Conservation (phyloP, 2,113 vertebrate species). For the Hippolais icterina region DNA sequence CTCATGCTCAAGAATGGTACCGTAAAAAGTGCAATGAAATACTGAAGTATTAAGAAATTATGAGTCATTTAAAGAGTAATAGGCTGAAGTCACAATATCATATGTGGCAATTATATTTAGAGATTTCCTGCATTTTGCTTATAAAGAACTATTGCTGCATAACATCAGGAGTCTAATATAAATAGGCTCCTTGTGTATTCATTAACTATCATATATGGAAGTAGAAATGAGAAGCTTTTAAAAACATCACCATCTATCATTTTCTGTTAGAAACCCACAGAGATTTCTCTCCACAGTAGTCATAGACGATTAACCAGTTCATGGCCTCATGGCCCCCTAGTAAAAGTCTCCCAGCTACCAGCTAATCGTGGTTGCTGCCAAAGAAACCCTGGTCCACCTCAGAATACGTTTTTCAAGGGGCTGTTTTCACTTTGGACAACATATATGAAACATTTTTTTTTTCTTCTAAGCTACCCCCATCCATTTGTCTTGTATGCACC, state of each 20-base stretch:
- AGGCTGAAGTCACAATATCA: neutral
- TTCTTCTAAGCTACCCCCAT: neutral
- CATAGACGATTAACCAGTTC: neutral
- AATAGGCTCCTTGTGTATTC: neutral
- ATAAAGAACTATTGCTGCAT: neutral
- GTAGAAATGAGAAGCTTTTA: neutral
- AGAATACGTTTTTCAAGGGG: neutral
- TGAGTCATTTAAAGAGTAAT: neutral
- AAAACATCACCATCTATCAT: neutral
- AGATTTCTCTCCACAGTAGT: neutral
- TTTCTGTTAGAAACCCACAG: neutral
- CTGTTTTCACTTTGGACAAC: neutral
- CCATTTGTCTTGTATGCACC: neutral
- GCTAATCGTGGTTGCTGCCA: neutral
- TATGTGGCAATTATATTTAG: neutral
- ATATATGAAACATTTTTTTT: neutral
- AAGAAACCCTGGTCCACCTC: neutral
- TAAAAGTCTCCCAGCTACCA: neutral
- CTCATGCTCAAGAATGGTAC: neutral
- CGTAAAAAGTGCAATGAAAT: neutral
- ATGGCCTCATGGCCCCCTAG: rapidly evolving
- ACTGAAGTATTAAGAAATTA: neutral
- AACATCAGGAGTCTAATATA: neutral
- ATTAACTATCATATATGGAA: neutral
- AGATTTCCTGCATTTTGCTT: neutral